Evolutionary conservation across 2,888 invertebrate genomes (phyloP).

Genomic region (Tetrapedia diversipes): DNA sequence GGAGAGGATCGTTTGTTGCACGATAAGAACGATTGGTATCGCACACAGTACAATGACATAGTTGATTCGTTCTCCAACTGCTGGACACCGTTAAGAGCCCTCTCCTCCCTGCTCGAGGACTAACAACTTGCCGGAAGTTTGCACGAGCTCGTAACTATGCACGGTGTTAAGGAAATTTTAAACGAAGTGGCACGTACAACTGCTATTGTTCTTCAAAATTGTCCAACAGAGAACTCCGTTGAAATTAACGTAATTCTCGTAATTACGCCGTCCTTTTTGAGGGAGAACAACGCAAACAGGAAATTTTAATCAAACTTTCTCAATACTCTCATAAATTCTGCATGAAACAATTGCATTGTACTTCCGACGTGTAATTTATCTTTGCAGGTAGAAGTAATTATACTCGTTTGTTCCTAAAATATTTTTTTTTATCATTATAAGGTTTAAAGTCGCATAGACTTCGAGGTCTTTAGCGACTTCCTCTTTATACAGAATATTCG

Average conservation of each 20-base stretch:
- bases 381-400: too few species aligned
- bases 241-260: constrained; percentile 39
- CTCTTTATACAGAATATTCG: too few species aligned
- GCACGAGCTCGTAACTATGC: constrained; percentile 51
- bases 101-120: constrained; percentile 31
- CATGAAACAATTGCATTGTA: too few species aligned
- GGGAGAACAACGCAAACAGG: background rate
- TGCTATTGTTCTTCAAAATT: constrained; percentile 52
- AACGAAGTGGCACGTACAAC: constrained; percentile 42
- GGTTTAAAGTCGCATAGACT: too few species aligned
- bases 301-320: background rate
- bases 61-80: constrained; percentile 54
- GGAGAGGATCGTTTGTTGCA: constrained; percentile 56
- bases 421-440: too few species aligned
- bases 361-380: too few species aligned
- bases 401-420: too few species aligned
- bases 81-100: constrained; percentile 54
- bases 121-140: constrained; percentile 57
- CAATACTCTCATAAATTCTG: background rate
- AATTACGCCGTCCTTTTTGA: background rate
- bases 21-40: constrained; percentile 59
- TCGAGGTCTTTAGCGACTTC: too few species aligned
- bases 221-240: background rate
- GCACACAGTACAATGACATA: constrained; percentile 58
- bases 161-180: constrained; percentile 52